phyloP scores from a whole-genome alignment of 2,113 vertebrate genomes.

The Desmodus rotundus region DNA sequence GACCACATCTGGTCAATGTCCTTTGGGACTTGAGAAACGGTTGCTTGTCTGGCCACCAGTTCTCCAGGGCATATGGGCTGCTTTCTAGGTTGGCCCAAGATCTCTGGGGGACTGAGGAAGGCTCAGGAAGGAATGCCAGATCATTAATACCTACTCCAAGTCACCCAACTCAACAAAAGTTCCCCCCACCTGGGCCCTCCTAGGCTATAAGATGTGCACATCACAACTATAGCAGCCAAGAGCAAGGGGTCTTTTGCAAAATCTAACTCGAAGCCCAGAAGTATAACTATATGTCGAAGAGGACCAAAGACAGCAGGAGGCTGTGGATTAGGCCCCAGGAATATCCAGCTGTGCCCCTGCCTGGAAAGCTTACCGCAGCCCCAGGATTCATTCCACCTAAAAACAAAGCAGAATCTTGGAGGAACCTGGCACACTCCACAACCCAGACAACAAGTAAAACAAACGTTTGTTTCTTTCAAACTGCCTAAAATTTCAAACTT shows the following conservation, averaged over 20 bases:
- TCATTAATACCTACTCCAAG: neutral
- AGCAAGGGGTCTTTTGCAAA: neutral
- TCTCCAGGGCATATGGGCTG: neutral
- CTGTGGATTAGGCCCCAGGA: neutral
- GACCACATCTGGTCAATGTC: neutral
- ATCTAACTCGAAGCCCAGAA: neutral
- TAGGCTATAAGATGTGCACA: neutral
- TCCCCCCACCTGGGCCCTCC: neutral
- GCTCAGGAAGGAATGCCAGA: neutral
- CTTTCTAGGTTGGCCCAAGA: neutral
- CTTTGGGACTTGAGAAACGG: neutral
- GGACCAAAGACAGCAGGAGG: too few species aligned
- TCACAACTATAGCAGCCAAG: neutral
- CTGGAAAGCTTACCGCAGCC: neutral
- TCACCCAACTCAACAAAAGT: neutral
- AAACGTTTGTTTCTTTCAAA: neutral
- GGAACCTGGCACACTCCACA: neutral
- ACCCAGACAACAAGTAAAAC: neutral
- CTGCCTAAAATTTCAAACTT: conserved; percentile 4
- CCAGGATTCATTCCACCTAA: neutral
- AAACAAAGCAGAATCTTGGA: neutral
- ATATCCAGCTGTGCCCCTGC: neutral
- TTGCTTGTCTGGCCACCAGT: neutral
- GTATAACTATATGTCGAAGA: neutral
- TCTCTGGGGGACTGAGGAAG: neutral